Evolutionary conservation across 2,888 invertebrate species (phyloP).

Genomic region (Lacanobia oleracea): DNA sequence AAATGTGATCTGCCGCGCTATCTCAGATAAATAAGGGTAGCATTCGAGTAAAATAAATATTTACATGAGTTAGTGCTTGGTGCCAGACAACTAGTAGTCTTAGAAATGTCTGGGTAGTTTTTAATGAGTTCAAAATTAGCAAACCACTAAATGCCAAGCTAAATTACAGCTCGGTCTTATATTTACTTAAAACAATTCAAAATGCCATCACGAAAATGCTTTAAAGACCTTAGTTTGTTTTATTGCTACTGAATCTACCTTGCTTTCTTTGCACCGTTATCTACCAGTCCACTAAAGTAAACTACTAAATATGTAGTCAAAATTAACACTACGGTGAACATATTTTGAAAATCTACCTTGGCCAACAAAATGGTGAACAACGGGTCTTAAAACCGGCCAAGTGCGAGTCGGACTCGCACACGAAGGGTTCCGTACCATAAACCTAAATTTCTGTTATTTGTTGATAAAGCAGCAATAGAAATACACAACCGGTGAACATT

Average conservation of each 20-base stretch:
- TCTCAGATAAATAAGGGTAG: constrained; percentile 65
- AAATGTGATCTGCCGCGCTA: constrained; percentile 71
- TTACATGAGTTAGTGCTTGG: constrained; percentile 37
- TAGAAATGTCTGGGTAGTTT: constrained; percentile 3
- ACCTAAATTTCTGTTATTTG: too few species aligned
- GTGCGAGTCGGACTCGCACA: too few species aligned
- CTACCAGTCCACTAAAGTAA: too few species aligned
- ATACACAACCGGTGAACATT: too few species aligned
- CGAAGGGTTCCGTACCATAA: too few species aligned
- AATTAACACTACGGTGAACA: not conserved
- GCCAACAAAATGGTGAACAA: too few species aligned
- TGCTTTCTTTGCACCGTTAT: not conserved
- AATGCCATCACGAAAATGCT: not conserved
- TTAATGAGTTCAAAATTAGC: not conserved
- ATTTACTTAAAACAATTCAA: not conserved
- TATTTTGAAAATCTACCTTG: not conserved
- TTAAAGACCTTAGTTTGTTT: not conserved
- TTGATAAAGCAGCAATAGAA: too few species aligned
- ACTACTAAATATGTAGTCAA: not conserved
- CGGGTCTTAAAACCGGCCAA: too few species aligned
- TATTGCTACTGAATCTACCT: too few species aligned
- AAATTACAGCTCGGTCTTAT: not conserved
- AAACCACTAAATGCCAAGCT: not conserved
- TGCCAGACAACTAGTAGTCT: constrained; percentile 14
- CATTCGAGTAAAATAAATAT: constrained; percentile 64